These are phyloP conservation scores for Myiothlypis coronata DNA, from an alignment of 2,797 vertebrate species.

Conservation along the genomic window DNA sequence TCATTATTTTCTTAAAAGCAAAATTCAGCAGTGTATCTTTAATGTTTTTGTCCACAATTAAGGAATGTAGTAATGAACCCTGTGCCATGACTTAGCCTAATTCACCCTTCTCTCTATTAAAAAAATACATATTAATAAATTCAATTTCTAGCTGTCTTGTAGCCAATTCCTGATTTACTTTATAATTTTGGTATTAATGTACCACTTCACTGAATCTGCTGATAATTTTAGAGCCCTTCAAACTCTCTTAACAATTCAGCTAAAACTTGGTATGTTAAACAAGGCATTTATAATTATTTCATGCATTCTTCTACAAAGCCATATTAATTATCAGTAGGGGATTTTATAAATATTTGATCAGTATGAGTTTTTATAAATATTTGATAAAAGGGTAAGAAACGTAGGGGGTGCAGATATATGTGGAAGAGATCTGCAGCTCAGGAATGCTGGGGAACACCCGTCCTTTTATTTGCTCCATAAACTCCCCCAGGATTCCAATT, in stretches of 20 bases:
- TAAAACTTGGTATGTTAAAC: not conserved
- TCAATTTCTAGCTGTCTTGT: not conserved
- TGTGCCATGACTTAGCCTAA: not conserved
- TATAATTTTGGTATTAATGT: not conserved
- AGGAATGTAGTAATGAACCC: not conserved
- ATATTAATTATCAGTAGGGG: not conserved
- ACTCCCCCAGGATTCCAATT: not conserved
- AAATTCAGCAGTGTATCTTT: not conserved
- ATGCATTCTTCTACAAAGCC: not conserved
- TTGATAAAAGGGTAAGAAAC: not conserved
- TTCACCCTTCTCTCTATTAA: not conserved
- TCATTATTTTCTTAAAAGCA: not conserved
- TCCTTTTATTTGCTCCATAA: not conserved
- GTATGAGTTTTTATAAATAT: not conserved
- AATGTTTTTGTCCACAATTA: not conserved
- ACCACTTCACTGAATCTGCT: not conserved
- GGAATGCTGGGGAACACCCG: not conserved
- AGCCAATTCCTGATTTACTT: not conserved
- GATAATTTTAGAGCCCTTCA: not conserved
- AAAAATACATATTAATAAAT: not conserved
- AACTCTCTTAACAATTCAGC: not conserved
- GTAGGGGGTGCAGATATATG: not conserved
- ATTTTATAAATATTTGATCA: conserved; percentile 24
- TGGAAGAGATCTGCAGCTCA: not conserved
- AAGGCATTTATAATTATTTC: not conserved